Conservation (phyloP, 2,113 vertebrate genomes). For the Ovibos moschatus region DNA sequence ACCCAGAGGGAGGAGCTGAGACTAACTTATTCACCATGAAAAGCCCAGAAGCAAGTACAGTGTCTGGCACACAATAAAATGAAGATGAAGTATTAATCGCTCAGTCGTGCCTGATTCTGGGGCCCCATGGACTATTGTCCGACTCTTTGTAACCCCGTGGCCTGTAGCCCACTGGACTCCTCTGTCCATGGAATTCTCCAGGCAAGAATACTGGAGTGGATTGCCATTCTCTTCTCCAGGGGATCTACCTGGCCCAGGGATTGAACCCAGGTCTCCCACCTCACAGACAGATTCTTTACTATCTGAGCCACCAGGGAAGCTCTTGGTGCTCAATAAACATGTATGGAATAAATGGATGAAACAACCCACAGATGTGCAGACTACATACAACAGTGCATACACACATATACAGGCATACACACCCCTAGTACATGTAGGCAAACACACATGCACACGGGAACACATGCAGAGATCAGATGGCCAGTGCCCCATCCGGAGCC, state of each 20-base stretch:
- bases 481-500: neutral
- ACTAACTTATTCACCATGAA: neutral
- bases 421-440: neutral
- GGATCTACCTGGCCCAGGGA: neutral
- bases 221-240: neutral
- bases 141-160: fast-evolving
- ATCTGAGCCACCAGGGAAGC: neutral
- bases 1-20: neutral
- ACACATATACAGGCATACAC: neutral
- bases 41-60: neutral
- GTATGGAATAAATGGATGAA: neutral
- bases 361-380: neutral
- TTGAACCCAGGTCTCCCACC: neutral
- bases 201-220: neutral
- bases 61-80: neutral
- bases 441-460: neutral
- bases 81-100: neutral
- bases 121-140: neutral
- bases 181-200: neutral
- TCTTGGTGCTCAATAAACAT: neutral
- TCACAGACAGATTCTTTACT: neutral
- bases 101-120: neutral
- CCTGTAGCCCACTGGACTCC: fast-evolving
- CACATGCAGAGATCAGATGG: neutral
- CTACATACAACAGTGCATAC: neutral